Percentiles rank a stretch among this genome's conserved stretches.
phyloP scores from a whole-genome alignment of 2,113 vertebrate species.

The Rutilus rutilus region DNA sequence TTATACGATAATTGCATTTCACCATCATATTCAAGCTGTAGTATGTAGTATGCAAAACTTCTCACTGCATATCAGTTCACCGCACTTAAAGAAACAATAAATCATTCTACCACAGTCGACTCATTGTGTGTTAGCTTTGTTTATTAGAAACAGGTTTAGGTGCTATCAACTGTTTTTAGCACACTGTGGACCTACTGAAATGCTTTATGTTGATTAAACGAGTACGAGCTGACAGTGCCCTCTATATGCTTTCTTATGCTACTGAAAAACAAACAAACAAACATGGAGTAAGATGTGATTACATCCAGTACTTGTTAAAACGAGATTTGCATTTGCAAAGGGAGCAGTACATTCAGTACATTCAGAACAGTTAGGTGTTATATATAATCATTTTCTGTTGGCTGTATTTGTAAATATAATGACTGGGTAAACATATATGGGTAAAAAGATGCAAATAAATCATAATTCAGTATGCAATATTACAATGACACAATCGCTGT shows the following conservation, averaged over 20 bases:
- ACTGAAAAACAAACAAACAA: neutral
- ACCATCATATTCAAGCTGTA: neutral
- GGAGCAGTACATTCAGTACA: too few species aligned
- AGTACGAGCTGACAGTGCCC: neutral
- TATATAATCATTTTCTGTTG: neutral
- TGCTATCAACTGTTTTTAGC: neutral
- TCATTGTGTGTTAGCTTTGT: neutral
- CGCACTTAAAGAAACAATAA: conserved; percentile 68
- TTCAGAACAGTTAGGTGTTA: neutral
- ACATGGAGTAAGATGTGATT: neutral
- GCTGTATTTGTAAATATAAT: neutral
- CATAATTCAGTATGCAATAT: neutral
- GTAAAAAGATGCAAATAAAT: neutral
- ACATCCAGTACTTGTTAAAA: neutral
- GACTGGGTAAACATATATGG: neutral
- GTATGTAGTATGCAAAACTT: neutral
- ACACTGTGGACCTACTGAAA: neutral
- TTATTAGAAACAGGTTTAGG: conserved; percentile 24
- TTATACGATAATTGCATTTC: neutral
- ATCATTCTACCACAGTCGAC: conserved; percentile 10
- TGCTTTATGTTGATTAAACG: neutral
- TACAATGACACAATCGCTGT: neutral
- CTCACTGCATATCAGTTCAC: conserved; percentile 49
- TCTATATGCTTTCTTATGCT: neutral
- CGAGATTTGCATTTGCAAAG: neutral